Evolutionary conservation across 64 coral and sea anemone species (phyloP).

Genomic region (Montipora sp.): DNA sequence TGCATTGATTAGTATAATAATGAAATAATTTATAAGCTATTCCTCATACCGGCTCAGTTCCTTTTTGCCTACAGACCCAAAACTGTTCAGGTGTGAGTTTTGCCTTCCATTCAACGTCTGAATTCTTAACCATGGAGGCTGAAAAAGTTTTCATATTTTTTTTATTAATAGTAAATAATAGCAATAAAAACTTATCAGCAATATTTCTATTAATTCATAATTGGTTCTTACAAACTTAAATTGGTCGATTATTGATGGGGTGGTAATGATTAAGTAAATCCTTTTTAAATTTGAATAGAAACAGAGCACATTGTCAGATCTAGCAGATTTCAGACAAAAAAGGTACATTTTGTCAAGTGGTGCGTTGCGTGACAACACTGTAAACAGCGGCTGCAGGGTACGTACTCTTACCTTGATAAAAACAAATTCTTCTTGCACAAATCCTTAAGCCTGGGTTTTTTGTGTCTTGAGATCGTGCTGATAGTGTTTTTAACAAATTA

Average conservation of each 20-base stretch:
- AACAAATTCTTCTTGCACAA: not conserved
- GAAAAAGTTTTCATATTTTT: not conserved
- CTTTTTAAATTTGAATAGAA: too few relatives aligned
- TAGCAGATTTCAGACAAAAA: not conserved
- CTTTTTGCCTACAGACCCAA: slow-evolving; percentile 75
- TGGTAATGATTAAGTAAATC: too few relatives aligned
- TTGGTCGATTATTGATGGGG: too few relatives aligned
- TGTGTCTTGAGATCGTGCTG: not conserved
- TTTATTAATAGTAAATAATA: too few relatives aligned
- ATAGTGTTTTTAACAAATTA: not conserved
- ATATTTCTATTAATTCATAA: too few relatives aligned
- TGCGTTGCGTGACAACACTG: not conserved
- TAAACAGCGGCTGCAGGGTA: too few relatives aligned
- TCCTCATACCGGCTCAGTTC: slow-evolving; percentile 83
- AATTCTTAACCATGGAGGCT: slow-evolving; percentile 4
- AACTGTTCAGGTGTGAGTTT: slow-evolving; percentile 84
- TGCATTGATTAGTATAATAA: too few relatives aligned
- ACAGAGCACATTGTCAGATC: not conserved
- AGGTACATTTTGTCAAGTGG: too few relatives aligned
- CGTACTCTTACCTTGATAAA: not conserved
- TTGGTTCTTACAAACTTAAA: too few relatives aligned
- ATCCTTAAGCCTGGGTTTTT: not conserved
- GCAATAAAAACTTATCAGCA: too few relatives aligned
- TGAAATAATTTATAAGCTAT: too few relatives aligned
- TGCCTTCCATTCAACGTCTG: slow-evolving; percentile 77